Percentiles rank a stretch among this genome's conserved stretches.
Conservation (phyloP, 1,140 invertebrate species). For the Trinorchestia longiramus region DNA sequence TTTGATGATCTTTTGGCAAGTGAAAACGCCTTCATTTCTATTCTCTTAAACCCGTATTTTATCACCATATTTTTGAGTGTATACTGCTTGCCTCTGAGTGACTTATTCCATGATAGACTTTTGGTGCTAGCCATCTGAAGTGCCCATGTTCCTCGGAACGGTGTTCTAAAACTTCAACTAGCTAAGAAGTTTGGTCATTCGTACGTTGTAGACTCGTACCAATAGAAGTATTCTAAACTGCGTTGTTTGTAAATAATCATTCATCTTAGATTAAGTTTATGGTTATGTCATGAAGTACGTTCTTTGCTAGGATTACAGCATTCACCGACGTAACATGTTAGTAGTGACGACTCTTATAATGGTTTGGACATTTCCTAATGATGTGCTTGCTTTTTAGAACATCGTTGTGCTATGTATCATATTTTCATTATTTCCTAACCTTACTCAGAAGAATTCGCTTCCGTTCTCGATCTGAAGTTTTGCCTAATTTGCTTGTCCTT, state of each 20-base stretch:
- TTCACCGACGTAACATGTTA: neutral
- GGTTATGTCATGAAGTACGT: neutral
- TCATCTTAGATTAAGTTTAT: neutral
- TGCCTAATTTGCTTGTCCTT: neutral
- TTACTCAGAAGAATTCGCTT: neutral
- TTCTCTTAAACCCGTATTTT: neutral
- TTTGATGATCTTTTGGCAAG: neutral
- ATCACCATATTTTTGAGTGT: neutral
- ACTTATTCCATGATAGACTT: neutral
- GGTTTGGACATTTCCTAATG: neutral
- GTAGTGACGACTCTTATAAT: neutral
- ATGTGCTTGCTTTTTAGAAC: no score
- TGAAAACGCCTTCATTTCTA: neutral
- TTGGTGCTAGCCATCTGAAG: neutral
- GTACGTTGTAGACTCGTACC: neutral
- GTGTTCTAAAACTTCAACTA: neutral
- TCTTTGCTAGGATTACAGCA: neutral
- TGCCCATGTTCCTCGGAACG: neutral
- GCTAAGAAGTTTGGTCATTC: neutral
- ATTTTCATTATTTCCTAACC: no score
- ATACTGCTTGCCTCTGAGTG: neutral
- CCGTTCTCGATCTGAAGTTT: neutral
- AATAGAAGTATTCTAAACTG: neutral
- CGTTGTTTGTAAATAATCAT: conserved; percentile 5
- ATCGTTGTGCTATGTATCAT: neutral